phyloP scores from a whole-genome alignment of 2,888 invertebrate species.

The Latrodectus hesperus region DNA sequence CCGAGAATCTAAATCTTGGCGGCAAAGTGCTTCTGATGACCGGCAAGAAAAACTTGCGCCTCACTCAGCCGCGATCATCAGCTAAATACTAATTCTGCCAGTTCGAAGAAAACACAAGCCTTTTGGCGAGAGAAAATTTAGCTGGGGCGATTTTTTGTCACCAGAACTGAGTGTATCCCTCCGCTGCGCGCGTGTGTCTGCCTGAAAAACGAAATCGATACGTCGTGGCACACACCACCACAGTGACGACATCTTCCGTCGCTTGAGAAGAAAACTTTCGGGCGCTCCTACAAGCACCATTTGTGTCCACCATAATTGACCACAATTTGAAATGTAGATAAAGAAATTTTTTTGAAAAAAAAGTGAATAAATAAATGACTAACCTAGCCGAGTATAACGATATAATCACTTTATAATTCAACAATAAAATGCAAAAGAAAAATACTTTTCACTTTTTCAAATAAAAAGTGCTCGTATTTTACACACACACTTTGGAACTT shows the following conservation, averaged over 20 bases:
- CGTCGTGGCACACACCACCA: slow-evolving; percentile 47
- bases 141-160: slow-evolving; percentile 57
- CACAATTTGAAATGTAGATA: neutral
- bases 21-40: slow-evolving; percentile 48
- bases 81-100: slow-evolving; percentile 25
- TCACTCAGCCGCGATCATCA: neutral
- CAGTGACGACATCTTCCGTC: slow-evolving; percentile 66
- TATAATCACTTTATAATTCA: too few relatives aligned
- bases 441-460: neutral
- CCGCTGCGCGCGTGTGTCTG: slow-evolving; percentile 48
- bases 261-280: slow-evolving; percentile 42
- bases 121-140: slow-evolving; percentile 35
- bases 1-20: slow-evolving; percentile 38
- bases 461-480: too few relatives aligned
- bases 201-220: slow-evolving; percentile 66
- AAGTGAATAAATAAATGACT: slow-evolving; percentile 1
- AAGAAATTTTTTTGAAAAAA: neutral
- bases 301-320: neutral
- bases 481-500: neutral
- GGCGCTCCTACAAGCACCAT: slow-evolving; percentile 2
- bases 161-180: slow-evolving; percentile 56
- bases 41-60: slow-evolving; percentile 13
- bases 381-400: neutral
- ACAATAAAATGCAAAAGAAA: neutral
- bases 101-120: slow-evolving; percentile 52